These are phyloP conservation scores for Andrena dorsata DNA, from an alignment of 2,888 invertebrate species.

Conservation along the genomic window DNA sequence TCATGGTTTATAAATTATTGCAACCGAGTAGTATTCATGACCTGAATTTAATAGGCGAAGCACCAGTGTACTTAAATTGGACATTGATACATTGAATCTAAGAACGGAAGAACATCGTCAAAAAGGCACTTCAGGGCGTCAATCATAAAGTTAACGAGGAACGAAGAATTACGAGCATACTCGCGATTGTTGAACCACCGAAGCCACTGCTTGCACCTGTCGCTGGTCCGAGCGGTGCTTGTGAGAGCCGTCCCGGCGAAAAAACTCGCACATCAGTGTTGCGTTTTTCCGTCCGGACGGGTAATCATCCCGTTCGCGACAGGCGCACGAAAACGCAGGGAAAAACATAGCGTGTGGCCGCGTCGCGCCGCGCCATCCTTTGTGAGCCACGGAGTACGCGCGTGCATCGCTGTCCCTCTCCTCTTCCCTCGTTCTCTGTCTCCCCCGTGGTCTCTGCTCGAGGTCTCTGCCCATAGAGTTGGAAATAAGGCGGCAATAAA, in stretches of 20 bases:
- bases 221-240: not conserved
- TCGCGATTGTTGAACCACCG: not conserved
- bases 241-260: not conserved
- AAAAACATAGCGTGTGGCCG: conserved; percentile 41
- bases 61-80: not conserved
- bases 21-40: not conserved
- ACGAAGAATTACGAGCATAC: not conserved
- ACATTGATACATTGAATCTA: too few species aligned
- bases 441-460: conserved; percentile 54
- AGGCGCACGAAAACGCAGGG: conserved; percentile 38
- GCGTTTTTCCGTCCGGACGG: not conserved
- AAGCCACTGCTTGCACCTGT: not conserved
- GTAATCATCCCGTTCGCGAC: conserved; percentile 18
- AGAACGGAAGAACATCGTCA: too few species aligned
- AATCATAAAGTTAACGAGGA: not conserved
- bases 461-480: conserved; percentile 76
- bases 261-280: conserved; percentile 8
- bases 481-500: conserved; percentile 85
- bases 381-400: conserved; percentile 53
- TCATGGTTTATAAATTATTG: not conserved
- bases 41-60: not conserved
- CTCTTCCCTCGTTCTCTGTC: conserved; percentile 11
- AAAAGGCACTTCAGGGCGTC: too few species aligned
- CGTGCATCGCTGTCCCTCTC: conserved; percentile 38
- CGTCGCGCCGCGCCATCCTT: conserved; percentile 39